Conservation (phyloP, 2,888 invertebrate genomes). For the Tachina lurida region DNA sequence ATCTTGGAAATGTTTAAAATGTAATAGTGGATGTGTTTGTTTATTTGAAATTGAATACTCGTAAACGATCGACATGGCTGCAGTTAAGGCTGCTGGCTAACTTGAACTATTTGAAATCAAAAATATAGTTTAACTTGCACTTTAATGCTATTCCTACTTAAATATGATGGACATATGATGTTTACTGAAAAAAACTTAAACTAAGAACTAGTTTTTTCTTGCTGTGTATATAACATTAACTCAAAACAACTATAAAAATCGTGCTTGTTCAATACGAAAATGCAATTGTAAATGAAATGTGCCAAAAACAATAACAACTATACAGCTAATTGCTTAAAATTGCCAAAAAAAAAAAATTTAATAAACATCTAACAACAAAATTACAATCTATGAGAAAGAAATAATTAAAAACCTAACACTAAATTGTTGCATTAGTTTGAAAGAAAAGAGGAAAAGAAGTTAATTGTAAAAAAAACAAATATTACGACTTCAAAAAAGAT, state of each 20-base stretch:
- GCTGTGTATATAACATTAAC: background rate
- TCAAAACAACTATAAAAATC: background rate
- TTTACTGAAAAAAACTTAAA: no score
- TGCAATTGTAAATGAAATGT: conserved; percentile 13
- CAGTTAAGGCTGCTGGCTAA: no score
- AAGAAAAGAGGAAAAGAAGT: conserved; percentile 29
- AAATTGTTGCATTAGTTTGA: background rate
- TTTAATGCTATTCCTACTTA: no score
- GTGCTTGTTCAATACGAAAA: background rate
- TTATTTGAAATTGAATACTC: no score
- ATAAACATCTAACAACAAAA: background rate
- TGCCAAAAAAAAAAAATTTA: conserved; percentile 24
- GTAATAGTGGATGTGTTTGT: no score
- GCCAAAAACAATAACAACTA: conserved; percentile 13
- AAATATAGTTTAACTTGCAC: no score
- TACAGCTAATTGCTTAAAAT: conserved; percentile 24
- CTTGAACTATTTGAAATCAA: no score
- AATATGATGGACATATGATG: no score
- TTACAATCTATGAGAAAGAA: background rate
- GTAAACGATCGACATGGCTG: no score
- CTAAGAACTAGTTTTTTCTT: no score
- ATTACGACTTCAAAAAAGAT: conserved; percentile 12
- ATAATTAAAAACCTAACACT: background rate
- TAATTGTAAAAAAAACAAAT: conserved; percentile 33
- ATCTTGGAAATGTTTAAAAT: no score